phyloP scores from a whole-genome alignment of 2,797 vertebrate species.

The Ficedula albicollis region DNA sequence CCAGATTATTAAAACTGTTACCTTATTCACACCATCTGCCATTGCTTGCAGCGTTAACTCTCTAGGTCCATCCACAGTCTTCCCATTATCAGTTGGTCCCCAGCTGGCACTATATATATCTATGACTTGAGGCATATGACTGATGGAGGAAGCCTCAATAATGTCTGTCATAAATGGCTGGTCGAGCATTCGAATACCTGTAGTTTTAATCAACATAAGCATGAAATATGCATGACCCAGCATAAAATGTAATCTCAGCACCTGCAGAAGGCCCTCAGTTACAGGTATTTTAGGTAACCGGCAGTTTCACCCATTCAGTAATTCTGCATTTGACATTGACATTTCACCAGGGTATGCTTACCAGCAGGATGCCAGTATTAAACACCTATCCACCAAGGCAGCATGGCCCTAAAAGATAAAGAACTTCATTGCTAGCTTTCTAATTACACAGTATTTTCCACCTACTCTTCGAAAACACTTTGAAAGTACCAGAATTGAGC shows the following conservation, averaged over 20 bases:
- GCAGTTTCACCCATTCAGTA: neutral
- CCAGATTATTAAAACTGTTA: slow-evolving; percentile 48
- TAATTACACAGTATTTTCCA: neutral
- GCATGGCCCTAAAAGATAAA: neutral
- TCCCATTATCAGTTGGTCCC: slow-evolving; percentile 98
- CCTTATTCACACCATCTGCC: slow-evolving; percentile 99
- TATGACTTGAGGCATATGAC: slow-evolving; percentile 97
- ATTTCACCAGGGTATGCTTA: neutral
- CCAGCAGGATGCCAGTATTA: neutral
- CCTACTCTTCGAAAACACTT: neutral
- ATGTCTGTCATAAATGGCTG: slow-evolving; percentile 99
- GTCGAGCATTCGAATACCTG: slow-evolving; percentile 98
- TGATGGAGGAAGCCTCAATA: slow-evolving; percentile 98
- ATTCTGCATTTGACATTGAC: neutral
- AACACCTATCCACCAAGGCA: neutral
- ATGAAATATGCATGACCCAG: neutral
- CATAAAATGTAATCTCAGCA: neutral
- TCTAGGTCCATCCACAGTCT: slow-evolving; percentile 95
- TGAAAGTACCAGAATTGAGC: neutral
- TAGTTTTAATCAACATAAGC: neutral
- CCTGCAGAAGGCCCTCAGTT: neutral
- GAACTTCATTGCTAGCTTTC: neutral
- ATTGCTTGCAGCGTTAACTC: slow-evolving; percentile 97
- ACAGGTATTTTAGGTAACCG: neutral
- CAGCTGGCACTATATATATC: slow-evolving; percentile 99